phyloP scores from a whole-genome alignment of 2,797 vertebrate genomes.

The Pelochelys cantorii region DNA sequence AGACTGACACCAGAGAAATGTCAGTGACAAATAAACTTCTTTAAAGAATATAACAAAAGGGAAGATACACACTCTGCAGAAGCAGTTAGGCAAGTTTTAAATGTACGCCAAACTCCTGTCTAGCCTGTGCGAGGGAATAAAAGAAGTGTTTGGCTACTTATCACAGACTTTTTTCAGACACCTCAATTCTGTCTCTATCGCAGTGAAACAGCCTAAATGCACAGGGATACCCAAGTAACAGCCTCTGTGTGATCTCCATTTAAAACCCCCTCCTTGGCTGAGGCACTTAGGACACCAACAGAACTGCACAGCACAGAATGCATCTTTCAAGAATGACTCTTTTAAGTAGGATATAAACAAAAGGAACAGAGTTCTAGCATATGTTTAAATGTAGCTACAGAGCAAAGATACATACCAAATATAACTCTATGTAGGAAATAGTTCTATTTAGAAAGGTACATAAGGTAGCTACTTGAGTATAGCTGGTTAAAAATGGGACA shows the following conservation, averaged over 20 bases:
- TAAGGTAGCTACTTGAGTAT: background rate
- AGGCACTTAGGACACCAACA: background rate
- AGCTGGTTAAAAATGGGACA: background rate
- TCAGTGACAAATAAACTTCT: background rate
- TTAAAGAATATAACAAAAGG: fast-evolving
- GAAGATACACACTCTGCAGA: fast-evolving
- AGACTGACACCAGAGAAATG: fast-evolving
- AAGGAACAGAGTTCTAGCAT: fast-evolving
- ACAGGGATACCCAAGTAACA: no score
- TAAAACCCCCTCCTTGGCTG: fast-evolving
- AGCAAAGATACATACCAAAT: background rate
- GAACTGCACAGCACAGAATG: background rate
- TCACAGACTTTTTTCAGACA: background rate
- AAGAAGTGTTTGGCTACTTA: background rate
- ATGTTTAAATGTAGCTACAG: background rate
- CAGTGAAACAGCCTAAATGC: background rate
- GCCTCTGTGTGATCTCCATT: fast-evolving
- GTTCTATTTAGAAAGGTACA: background rate
- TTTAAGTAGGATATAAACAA: background rate
- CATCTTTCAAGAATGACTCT: fast-evolving
- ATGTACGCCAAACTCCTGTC: background rate
- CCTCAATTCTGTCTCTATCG: background rate
- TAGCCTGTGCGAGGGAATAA: background rate
- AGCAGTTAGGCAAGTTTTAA: background rate
- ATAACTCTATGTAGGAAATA: background rate